Conservation (phyloP, 2,888 invertebrate species). For the Cordilura impudica region DNA sequence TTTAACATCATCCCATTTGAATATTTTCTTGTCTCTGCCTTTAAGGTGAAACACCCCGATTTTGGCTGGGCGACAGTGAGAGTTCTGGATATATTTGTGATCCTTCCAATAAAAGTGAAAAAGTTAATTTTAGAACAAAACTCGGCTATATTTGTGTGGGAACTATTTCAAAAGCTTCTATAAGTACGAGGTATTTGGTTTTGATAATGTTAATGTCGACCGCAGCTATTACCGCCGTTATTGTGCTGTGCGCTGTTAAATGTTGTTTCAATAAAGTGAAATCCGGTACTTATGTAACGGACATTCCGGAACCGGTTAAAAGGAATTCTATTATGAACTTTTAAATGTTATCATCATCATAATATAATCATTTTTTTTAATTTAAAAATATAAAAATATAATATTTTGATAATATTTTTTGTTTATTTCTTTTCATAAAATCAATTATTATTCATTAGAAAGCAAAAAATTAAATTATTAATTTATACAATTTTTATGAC, state of each 20-base stretch:
- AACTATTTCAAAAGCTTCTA: neutral
- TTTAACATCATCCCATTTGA: neutral
- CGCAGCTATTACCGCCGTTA: neutral
- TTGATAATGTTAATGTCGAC: conserved; percentile 1
- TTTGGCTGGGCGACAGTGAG: conserved; percentile 34
- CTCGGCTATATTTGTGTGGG: conserved; percentile 44
- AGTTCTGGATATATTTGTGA: conserved; percentile 23
- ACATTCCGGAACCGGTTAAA: neutral
- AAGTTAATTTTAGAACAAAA: neutral
- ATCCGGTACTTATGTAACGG: neutral
- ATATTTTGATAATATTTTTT: no score
- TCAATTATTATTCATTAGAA: no score
- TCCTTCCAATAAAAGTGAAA: neutral
- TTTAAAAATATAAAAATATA: no score
- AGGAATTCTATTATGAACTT: neutral
- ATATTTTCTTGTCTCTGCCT: neutral
- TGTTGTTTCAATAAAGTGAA: neutral
- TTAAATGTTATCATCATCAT: no score
- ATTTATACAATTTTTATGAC: no score
- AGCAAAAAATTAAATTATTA: no score
- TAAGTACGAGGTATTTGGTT: conserved; percentile 24
- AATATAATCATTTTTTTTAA: no score
- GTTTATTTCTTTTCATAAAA: no score
- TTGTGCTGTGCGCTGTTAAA: neutral
- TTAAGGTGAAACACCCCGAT: neutral